Base-by-base conservation (phyloP, 1,140 invertebrate genomes). In the Drosophila suzukii region DNA sequence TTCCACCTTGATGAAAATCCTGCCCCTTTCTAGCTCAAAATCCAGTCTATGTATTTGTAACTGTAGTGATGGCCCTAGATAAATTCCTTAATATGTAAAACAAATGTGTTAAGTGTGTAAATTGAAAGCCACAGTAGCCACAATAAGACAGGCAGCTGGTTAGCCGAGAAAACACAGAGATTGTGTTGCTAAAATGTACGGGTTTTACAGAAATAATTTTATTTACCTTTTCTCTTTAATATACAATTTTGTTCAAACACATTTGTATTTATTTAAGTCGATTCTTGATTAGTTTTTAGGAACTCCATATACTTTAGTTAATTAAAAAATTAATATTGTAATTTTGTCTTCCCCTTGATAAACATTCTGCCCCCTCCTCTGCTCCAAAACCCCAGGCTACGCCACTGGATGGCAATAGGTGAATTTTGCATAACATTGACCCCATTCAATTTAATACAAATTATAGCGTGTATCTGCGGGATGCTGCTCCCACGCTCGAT, bases 341-440 rank as follows among this genome's bases (percentile, higher is more conserved):
- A 20, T 20, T 20, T 20, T 20, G 20, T 2, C 20, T 20, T 20
- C 20, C 20, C 20, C 20, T 1, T 20, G 20, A 20, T 20, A 20
- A 20, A 30, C 4, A 32, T 32, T 32, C 30, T 7, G 30, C 6
- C 30, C 1, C 32, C 32, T 34, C 8, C 8, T 0, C 32, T 32
- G 32, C 6, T 41, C n/a, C n/a, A n/a, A 13, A 15, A 41, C 2
- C n/a, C 13, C 13, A 6, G 38, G 6, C 13, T 43, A 17, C n/a
- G 8, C 41, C 41, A 8, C 6, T 17, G 8, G 32, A 1, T 34
- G 8, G 32, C 13, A 10, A 8, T 54, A 13, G 30, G 24, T 34
- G 68, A 70, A 79, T 83, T 79, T 88, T 78, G 83, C 78, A 82
- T 88, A 88, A 60, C 79, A 88, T 76, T 88, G 83, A 86, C 75